Evolutionary conservation across 2,797 vertebrate genomes (phyloP).

Genomic region (Melanotaenia pygmaea): DNA sequence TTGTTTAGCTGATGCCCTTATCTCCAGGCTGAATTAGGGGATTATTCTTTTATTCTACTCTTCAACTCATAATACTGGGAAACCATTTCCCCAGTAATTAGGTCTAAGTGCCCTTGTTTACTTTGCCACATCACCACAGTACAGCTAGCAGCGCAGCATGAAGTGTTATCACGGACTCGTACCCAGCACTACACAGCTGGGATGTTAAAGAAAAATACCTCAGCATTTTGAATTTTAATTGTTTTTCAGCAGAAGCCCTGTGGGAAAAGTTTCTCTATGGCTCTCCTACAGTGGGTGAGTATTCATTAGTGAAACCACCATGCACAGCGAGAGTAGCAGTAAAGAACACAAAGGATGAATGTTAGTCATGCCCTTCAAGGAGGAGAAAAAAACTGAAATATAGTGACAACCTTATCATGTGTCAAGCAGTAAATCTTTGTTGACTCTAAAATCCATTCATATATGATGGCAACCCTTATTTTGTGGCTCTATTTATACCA

Average conservation of each 20-base stretch:
- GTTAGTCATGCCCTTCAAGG: not conserved
- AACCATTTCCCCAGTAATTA: constrained; percentile 61
- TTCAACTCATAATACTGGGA: constrained; percentile 50
- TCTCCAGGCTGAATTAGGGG: constrained; percentile 63
- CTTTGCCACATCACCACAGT: constrained; percentile 24
- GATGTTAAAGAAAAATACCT: constrained; percentile 13
- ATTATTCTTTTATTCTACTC: constrained; percentile 64
- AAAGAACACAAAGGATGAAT: not conserved
- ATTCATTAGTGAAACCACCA: constrained; percentile 26
- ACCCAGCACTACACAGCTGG: not conserved
- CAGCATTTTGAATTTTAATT: constrained; percentile 5
- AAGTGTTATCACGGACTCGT: constrained; percentile 17
- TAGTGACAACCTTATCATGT: not conserved
- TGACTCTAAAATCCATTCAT: not conserved
- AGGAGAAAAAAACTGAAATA: not conserved
- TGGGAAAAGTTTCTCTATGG: constrained; percentile 30
- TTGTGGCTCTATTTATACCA: not conserved
- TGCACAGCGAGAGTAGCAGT: not conserved
- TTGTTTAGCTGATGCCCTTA: constrained; percentile 66
- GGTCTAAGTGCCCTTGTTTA: constrained; percentile 58
- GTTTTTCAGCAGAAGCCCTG: constrained; percentile 25
- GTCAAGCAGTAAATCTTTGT: constrained; percentile 6
- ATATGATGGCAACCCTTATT: not conserved
- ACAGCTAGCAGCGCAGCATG: constrained; percentile 20
- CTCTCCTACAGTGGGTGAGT: constrained; percentile 5